These are phyloP conservation scores for Strix occidentalis DNA, from an alignment of 2,797 vertebrate genomes.

Conservation along the genomic window DNA sequence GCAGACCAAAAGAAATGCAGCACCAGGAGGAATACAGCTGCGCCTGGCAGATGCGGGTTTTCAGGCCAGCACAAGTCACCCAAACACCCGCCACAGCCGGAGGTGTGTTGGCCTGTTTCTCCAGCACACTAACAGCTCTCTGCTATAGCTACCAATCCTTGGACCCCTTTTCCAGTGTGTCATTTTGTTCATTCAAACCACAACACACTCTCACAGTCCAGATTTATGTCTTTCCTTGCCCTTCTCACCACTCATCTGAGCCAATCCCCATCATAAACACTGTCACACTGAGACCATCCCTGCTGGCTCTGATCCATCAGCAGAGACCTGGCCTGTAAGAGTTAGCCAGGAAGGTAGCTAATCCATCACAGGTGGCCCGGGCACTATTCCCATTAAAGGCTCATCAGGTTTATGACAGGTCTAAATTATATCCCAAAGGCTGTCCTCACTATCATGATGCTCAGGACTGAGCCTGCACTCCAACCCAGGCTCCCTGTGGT, in stretches of 20 bases:
- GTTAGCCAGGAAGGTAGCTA: not conserved
- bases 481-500: not conserved
- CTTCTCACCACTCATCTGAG: not conserved
- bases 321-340: not conserved
- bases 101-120: not conserved
- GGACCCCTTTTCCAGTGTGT: not conserved
- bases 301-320: not conserved
- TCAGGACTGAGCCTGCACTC: not conserved
- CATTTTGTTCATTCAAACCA: not conserved
- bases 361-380: not conserved
- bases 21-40: not conserved
- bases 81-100: accelerated
- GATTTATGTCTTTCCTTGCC: not conserved
- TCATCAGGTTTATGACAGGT: not conserved
- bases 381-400: not conserved
- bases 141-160: not conserved
- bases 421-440: not conserved
- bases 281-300: not conserved
- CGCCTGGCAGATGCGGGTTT: not conserved
- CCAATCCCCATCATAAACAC: not conserved
- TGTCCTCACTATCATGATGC: not conserved
- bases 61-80: not conserved
- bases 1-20: not conserved
- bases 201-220: not conserved
- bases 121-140: not conserved